Base-by-base conservation (phyloP, 2,797 vertebrate species). In the Enteromius viviparus region DNA sequence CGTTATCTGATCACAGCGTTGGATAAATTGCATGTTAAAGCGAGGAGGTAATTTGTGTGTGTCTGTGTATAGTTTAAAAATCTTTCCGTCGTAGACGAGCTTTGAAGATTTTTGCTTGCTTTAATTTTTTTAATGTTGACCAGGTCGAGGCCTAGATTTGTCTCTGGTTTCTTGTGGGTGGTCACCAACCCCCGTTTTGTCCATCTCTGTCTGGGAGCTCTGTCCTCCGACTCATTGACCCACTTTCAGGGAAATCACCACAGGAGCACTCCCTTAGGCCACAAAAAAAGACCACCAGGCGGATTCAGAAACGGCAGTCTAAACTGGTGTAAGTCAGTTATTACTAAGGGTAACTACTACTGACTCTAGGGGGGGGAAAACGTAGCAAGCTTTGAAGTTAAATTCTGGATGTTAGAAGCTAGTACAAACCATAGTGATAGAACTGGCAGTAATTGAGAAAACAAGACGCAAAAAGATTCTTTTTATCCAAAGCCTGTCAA, bases 201-300 rank as follows among this genome's bases (percentile, higher is more conserved):
- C 92, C 93, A 90, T 89, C 87, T 88, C 85, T 89, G 51, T 77
- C 85, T 89, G 89, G 89, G 91, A 90, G 90, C 91, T 83, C 89
- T 87, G 88, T 89, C 87, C 89, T 89, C 89, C 85, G 81, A 80
- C 85, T 89, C 86, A 10, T 83, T 94, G 93, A 93, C 94, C 93
- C 92, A 91, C 89, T 92, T 94, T 91, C 90, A 92, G 84, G 84
- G 91, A 91, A 92, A 93, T 93, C 80, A 87, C 74, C 78, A n/a
- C 84, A 87, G 90, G 89, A 89, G 89, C 80, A 87, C 90, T 29
- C 85, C 89, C 87, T 84, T 87, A 78, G 82, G 87, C 84, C 40
- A 9, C 60, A 65, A 42, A 51, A 19, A 71, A 23, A 62, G 68
- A 71, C 58, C 55, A 76, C 53, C 26, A 49, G 51, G 42, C 26